These are phyloP conservation scores for Griposia aprilina DNA, from an alignment of 2,888 invertebrate species.

Conservation along the genomic window DNA sequence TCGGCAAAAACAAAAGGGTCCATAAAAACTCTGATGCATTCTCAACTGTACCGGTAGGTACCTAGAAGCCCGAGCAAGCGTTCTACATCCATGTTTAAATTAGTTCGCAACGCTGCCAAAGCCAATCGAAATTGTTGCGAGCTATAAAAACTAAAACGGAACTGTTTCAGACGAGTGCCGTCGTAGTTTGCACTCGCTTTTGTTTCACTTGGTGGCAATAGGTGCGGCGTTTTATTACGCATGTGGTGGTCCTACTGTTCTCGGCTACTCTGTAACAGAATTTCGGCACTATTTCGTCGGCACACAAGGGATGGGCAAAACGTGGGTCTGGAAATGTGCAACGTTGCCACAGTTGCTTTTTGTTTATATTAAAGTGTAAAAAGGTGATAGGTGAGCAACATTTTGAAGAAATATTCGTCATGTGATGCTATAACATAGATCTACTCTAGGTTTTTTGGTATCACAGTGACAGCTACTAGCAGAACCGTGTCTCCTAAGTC, in stretches of 20 bases:
- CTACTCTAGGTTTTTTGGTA: too few species aligned
- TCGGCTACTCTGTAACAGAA: slow-evolving; percentile 18
- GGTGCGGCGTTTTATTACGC: slow-evolving; percentile 14
- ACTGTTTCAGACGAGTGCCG: slow-evolving; percentile 12
- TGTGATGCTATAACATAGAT: not conserved
- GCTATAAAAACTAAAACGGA: slow-evolving; percentile 32
- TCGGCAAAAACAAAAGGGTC: slow-evolving; percentile 1
- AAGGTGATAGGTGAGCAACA: not conserved
- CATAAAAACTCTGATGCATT: not conserved
- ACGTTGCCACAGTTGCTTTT: slow-evolving; percentile 41
- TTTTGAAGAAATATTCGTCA: not conserved
- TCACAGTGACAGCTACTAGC: too few species aligned
- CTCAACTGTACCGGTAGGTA: not conserved
- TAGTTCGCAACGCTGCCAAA: slow-evolving; percentile 30
- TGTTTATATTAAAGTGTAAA: slow-evolving; percentile 33
- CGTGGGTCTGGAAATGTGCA: slow-evolving; percentile 51
- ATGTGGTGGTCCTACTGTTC: slow-evolving; percentile 28
- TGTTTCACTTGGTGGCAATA: slow-evolving; percentile 33
- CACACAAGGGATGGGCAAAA: slow-evolving; percentile 45
- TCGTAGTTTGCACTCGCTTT: slow-evolving; percentile 40
- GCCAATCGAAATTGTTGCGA: slow-evolving; percentile 31
- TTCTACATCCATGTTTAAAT: slow-evolving; percentile 25
- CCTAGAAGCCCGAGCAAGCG: not conserved
- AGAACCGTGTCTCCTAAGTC: too few species aligned
- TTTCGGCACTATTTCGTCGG: slow-evolving; percentile 14